These are phyloP conservation scores for Ammodytes dubius DNA, from an alignment of 2,113 vertebrate species.

Conservation along the genomic window DNA sequence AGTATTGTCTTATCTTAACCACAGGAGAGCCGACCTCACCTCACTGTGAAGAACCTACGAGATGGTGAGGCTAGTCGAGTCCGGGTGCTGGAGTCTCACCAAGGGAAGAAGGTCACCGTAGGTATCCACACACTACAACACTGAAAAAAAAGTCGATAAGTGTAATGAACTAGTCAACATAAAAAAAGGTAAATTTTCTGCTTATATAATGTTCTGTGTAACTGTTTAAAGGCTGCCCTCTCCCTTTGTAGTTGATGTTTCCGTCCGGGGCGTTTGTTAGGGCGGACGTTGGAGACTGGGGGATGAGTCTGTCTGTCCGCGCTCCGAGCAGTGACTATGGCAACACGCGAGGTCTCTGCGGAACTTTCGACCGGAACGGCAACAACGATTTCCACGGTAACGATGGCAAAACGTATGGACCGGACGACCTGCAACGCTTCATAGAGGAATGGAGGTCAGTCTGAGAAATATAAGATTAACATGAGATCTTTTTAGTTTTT, in stretches of 20 bases:
- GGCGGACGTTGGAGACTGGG: constrained; percentile 82
- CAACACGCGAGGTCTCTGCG: constrained; percentile 82
- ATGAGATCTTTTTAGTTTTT: no score
- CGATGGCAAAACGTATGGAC: constrained; percentile 50
- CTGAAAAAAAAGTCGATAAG: background rate
- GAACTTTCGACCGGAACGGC: constrained; percentile 82
- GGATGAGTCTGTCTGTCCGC: constrained; percentile 84
- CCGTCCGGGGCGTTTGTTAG: constrained; percentile 85
- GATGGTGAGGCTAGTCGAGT: constrained; percentile 45
- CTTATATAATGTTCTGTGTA: no score
- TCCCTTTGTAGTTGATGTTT: constrained; percentile 83
- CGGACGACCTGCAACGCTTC: constrained; percentile 73
- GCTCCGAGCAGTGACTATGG: constrained; percentile 81
- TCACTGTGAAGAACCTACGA: constrained; percentile 72
- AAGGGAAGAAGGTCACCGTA: constrained; percentile 89
- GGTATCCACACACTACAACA: constrained; percentile 67
- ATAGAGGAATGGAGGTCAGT: constrained; percentile 85
- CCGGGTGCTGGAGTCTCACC: constrained; percentile 85
- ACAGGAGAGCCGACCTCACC: constrained; percentile 76
- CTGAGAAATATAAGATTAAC: no score
- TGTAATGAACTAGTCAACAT: no score
- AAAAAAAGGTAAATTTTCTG: no score
- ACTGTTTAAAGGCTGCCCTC: constrained; percentile 19
- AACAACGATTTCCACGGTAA: constrained; percentile 82
- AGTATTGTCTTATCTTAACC: no score